Evolutionary conservation across 2,888 invertebrate genomes (phyloP).

Genomic region (Chrysopilus asiliformis): DNA sequence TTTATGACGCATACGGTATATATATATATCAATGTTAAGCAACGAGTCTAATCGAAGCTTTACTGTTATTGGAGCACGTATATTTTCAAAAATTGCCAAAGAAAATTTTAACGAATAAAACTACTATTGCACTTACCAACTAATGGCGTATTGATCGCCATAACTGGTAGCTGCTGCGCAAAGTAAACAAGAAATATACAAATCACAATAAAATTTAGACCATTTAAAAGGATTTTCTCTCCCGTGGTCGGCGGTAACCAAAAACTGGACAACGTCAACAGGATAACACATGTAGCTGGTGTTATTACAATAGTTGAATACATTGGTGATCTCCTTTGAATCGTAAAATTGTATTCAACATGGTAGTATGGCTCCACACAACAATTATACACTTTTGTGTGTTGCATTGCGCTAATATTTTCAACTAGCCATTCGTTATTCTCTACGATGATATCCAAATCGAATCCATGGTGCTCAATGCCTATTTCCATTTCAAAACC

Average conservation of each 20-base stretch:
- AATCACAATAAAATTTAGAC: constrained; percentile 44
- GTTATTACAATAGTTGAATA: constrained; percentile 47
- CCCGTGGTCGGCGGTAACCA: constrained; percentile 53
- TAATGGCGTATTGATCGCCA: constrained; percentile 37
- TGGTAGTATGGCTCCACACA: constrained; percentile 43
- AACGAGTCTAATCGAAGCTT: too few species aligned
- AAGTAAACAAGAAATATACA: constrained; percentile 51
- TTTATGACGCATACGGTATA: too few species aligned
- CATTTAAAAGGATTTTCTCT: constrained; percentile 49
- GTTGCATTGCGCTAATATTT: constrained; percentile 30
- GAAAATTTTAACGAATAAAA: too few species aligned
- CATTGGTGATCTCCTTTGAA: constrained; percentile 43
- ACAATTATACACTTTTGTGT: constrained; percentile 37
- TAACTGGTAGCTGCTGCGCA: constrained; percentile 39
- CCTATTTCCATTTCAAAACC: constrained; percentile 44
- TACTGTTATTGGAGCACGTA: too few species aligned
- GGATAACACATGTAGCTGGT: constrained; percentile 48
- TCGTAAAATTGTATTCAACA: constrained; percentile 38
- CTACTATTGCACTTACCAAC: constrained; percentile 27
- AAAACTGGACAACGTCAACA: constrained; percentile 46
- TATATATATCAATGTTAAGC: too few species aligned
- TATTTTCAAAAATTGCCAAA: too few species aligned
- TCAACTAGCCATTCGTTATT: constrained; percentile 36
- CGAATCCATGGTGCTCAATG: constrained; percentile 15
- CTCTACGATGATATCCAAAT: constrained; percentile 22